Conservation (phyloP, 2,797 vertebrate species). For the Helicolenus hilgendorfi region DNA sequence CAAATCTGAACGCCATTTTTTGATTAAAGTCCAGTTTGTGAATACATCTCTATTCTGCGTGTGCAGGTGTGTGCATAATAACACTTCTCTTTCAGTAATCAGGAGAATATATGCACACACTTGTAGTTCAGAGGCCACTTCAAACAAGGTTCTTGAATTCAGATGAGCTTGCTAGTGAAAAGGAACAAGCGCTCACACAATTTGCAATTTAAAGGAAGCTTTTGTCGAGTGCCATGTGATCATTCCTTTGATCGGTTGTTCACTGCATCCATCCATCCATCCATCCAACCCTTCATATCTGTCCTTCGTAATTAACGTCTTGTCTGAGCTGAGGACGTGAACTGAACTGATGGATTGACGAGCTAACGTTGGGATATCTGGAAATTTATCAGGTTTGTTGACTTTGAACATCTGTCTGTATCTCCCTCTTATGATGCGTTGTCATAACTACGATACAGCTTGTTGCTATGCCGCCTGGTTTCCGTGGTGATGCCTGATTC, state of each 20-base stretch:
- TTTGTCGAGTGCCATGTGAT: conserved; percentile 75
- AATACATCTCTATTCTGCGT: background rate
- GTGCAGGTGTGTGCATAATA: conserved; percentile 30
- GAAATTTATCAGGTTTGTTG: conserved; percentile 63
- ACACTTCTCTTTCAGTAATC: conserved; percentile 34
- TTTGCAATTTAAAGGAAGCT: conserved; percentile 79
- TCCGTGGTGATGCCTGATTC: conserved; percentile 46
- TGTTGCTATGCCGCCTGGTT: conserved; percentile 68
- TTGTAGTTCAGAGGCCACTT: conserved; percentile 72
- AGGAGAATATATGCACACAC: conserved; percentile 35
- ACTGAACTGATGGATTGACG: background rate
- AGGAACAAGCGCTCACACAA: conserved; percentile 42
- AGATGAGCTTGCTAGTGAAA: conserved; percentile 69
- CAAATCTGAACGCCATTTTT: background rate
- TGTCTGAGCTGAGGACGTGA: background rate
- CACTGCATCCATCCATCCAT: conserved; percentile 12
- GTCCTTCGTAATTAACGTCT: background rate
- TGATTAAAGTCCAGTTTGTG: background rate
- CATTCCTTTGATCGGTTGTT: conserved; percentile 54
- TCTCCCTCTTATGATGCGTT: conserved; percentile 11
- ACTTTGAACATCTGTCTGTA: background rate
- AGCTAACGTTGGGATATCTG: background rate
- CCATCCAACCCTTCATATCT: background rate
- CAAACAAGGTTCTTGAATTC: conserved; percentile 85
- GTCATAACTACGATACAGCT: conserved; percentile 35